Percentiles rank a stretch among this genome's conserved stretches.
These are phyloP conservation scores for Stylophora pistillata DNA, from an alignment of 64 coral and sea anemone genomes.

Conservation along the genomic window DNA sequence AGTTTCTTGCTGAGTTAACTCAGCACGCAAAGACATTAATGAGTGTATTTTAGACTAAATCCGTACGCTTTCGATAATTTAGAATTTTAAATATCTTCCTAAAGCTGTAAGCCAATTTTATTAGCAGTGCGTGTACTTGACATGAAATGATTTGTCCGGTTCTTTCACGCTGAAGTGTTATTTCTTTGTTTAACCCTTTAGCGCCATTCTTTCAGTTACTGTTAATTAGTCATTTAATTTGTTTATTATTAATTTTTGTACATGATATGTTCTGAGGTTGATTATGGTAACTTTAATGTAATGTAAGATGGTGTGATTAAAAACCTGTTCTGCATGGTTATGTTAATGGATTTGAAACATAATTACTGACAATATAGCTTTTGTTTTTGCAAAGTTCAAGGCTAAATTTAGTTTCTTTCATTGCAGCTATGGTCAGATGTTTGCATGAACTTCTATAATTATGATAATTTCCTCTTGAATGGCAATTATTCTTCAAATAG, in stretches of 20 bases:
- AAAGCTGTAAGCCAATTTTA: background rate
- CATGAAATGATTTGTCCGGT: background rate
- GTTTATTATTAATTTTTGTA: background rate
- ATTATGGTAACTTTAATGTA: background rate
- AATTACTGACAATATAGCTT: background rate
- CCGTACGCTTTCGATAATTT: background rate
- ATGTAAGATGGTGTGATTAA: background rate
- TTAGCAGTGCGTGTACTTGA: background rate
- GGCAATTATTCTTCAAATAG: too few relatives aligned
- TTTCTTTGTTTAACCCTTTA: background rate
- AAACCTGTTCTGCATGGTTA: background rate
- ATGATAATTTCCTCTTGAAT: too few relatives aligned
- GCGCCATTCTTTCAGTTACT: background rate
- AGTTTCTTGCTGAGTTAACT: background rate
- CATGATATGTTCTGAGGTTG: background rate
- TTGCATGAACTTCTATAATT: too few relatives aligned
- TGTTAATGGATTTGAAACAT: background rate
- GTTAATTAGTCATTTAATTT: background rate
- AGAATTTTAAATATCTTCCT: background rate
- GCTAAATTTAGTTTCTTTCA: too few relatives aligned
- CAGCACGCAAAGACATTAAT: background rate
- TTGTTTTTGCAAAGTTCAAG: background rate
- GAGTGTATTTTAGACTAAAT: background rate
- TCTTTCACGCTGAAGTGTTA: background rate
- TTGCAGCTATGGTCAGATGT: too few relatives aligned